phyloP scores from a whole-genome alignment of 2,113 vertebrate genomes.

The Junco hyemalis region DNA sequence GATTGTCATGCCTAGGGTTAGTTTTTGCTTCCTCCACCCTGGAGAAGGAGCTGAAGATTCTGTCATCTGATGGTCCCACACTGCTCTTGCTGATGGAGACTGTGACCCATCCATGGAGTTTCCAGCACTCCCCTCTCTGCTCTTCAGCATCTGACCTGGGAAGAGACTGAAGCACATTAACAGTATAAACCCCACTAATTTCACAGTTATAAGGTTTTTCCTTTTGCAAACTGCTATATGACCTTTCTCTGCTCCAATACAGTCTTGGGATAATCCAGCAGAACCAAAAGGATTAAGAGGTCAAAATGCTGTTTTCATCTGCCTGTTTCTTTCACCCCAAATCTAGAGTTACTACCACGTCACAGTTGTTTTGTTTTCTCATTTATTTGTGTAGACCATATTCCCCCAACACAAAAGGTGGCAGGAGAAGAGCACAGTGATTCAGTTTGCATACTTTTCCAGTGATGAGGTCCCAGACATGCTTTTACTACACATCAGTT shows the following conservation, averaged over 20 bases:
- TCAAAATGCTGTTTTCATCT: background rate
- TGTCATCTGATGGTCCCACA: background rate
- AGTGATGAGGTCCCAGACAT: conserved; percentile 32
- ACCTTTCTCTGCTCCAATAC: background rate
- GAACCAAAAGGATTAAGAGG: background rate
- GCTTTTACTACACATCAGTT: conserved; percentile 6
- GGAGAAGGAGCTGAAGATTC: background rate
- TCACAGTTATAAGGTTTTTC: background rate
- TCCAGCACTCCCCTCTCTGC: background rate
- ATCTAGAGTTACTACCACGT: background rate
- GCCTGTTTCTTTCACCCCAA: background rate
- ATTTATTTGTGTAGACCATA: background rate
- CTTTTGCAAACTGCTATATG: background rate
- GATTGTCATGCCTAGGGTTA: background rate
- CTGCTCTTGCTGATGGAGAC: background rate
- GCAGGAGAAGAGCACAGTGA: conserved; percentile 26
- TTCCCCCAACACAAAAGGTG: conserved; percentile 20
- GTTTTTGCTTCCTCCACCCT: background rate
- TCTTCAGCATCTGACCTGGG: background rate
- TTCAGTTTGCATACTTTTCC: conserved; percentile 52
- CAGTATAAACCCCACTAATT: background rate
- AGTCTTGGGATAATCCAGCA: background rate
- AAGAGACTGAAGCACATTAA: background rate
- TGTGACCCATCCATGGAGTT: background rate
- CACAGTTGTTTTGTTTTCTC: background rate